phyloP scores from a whole-genome alignment of 2,797 vertebrate genomes.

The Sylvilagus floridanus region DNA sequence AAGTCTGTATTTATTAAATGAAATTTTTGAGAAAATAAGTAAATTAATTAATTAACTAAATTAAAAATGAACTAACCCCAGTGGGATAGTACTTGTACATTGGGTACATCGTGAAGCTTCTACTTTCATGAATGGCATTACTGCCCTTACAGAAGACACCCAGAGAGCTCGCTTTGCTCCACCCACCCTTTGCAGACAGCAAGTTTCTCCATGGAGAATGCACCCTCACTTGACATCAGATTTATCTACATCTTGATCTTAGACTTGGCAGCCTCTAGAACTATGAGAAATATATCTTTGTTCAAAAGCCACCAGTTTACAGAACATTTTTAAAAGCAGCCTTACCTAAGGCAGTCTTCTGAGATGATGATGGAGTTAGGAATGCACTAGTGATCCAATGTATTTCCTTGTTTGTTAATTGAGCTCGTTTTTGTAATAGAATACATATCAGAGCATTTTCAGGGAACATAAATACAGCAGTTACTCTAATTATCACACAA shows the following conservation, averaged over 20 bases:
- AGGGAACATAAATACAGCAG: not conserved
- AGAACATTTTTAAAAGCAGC: not conserved
- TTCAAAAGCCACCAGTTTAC: not conserved
- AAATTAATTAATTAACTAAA: too few relatives aligned
- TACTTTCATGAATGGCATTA: not conserved
- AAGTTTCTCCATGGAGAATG: not conserved
- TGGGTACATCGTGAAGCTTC: not conserved
- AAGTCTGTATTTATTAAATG: too few relatives aligned
- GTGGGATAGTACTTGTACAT: too few relatives aligned
- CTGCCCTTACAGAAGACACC: not conserved
- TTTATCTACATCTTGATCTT: not conserved
- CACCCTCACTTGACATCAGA: too few relatives aligned
- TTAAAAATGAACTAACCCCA: too few relatives aligned
- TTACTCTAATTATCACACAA: too few relatives aligned
- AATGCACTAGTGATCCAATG: not conserved
- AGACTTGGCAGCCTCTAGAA: not conserved
- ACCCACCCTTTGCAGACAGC: too few relatives aligned
- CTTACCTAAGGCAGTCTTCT: not conserved
- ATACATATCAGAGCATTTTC: not conserved
- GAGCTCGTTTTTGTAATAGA: not conserved
- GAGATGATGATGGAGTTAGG: not conserved
- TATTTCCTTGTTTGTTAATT: not conserved
- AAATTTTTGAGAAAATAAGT: too few relatives aligned
- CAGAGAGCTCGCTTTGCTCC: not conserved
- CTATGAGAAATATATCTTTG: not conserved